Evolutionary conservation across 2,888 invertebrate species (phyloP).

Genomic region (Drosophila putrida): DNA sequence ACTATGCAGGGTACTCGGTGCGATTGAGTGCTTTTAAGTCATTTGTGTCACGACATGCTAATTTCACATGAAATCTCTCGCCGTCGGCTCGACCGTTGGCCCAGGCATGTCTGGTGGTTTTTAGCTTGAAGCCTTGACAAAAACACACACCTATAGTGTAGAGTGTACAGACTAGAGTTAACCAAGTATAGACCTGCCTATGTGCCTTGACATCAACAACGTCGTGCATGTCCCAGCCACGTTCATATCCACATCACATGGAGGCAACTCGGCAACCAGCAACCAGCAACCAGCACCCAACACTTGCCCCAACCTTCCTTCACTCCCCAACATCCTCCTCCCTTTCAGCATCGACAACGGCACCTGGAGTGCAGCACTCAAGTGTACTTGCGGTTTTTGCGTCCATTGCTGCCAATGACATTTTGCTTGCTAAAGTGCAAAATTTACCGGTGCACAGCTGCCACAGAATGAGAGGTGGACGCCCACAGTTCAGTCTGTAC

Average conservation of each 20-base stretch:
- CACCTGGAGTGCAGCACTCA: constrained; percentile 82
- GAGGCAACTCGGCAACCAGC: constrained; percentile 12
- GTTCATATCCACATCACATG: constrained; percentile 68
- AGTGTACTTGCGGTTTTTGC: constrained; percentile 83
- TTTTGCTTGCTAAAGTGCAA: constrained; percentile 84
- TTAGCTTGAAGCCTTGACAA: constrained; percentile 72
- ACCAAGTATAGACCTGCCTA: constrained; percentile 53
- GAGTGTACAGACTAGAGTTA: constrained; percentile 32
- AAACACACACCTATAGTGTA: constrained; percentile 22
- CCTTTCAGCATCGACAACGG: constrained; percentile 60
- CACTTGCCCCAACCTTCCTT: not conserved
- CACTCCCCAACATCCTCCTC: not conserved
- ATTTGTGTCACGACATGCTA: constrained; percentile 83
- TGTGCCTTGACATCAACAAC: constrained; percentile 75
- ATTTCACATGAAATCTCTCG: constrained; percentile 83
- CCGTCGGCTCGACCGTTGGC: constrained; percentile 74
- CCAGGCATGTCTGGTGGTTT: constrained; percentile 75
- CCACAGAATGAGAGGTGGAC: constrained; percentile 40
- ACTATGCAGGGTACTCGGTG: constrained; percentile 57
- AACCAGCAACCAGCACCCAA: not conserved
- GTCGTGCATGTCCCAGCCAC: constrained; percentile 80
- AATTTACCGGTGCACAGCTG: constrained; percentile 78
- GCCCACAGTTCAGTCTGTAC: constrained; percentile 36
- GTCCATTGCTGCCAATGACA: constrained; percentile 84
- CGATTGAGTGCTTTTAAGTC: constrained; percentile 83